Evolutionary conservation across 2,113 vertebrate species (phyloP).

Genomic region (Erythrolamprus reginae): DNA sequence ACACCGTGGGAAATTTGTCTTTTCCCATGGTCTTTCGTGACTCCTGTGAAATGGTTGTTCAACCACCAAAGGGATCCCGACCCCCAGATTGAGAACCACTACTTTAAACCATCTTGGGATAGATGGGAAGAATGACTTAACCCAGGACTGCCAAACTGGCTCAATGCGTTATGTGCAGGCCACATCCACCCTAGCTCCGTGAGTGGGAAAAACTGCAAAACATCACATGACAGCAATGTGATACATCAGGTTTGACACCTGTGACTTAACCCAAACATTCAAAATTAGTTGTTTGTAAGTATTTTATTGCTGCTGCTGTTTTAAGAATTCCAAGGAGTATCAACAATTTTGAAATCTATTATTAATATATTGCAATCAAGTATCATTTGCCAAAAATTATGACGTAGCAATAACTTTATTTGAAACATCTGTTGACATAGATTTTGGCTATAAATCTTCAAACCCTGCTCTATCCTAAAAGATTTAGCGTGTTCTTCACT

Average conservation of each 20-base stretch:
- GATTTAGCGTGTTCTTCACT: not conserved
- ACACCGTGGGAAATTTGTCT: no score
- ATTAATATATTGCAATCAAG: not conserved
- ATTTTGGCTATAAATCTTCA: not conserved
- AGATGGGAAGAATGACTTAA: not conserved
- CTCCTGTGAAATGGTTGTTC: no score
- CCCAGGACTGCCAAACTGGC: no score
- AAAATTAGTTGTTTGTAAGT: not conserved
- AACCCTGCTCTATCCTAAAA: not conserved
- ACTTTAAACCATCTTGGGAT: not conserved
- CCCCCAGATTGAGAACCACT: no score
- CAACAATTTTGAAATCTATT: not conserved
- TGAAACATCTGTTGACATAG: not conserved
- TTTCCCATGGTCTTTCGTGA: no score
- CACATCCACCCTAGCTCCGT: no score
- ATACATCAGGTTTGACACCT: no score
- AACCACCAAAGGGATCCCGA: no score
- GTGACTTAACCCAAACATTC: not conserved
- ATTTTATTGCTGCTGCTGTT: not conserved
- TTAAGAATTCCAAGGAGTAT: not conserved
- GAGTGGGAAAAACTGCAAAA: no score
- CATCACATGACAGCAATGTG: no score
- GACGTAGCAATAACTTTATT: not conserved
- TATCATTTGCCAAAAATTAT: not conserved
- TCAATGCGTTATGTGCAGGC: no score